Evolutionary conservation across 1,140 invertebrate genomes (phyloP).

Genomic region (Drosophila tsacasi): DNA sequence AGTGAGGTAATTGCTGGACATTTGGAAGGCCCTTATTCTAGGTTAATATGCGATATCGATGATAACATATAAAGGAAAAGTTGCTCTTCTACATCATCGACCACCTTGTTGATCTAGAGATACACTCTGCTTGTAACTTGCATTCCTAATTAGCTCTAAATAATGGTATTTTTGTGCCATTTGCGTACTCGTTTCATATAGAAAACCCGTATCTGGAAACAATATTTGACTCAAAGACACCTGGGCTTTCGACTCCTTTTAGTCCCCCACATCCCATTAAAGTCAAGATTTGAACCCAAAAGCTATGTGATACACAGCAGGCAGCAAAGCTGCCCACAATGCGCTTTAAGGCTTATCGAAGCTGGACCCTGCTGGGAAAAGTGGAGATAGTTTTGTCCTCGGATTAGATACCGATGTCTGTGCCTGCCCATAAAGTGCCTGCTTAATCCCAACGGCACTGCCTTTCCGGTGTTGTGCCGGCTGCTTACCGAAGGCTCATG

Average conservation of each 20-base stretch:
- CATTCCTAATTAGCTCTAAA: not conserved
- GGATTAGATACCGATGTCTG: slow-evolving; percentile 11
- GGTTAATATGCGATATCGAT: no score
- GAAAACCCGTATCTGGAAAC: not conserved
- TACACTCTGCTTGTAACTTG: not conserved
- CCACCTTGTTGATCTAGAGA: not conserved
- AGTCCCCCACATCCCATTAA: slow-evolving; percentile 4
- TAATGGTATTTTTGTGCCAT: not conserved
- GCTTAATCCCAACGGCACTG: slow-evolving; percentile 8
- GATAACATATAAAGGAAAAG: no score
- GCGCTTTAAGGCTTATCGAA: slow-evolving; percentile 18
- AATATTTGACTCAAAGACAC: not conserved
- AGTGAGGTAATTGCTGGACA: no score
- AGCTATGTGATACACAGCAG: not conserved
- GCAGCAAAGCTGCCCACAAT: slow-evolving; percentile 11
- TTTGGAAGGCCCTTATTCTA: no score
- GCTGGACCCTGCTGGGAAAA: slow-evolving; percentile 8
- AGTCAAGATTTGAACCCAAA: not conserved
- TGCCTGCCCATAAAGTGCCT: slow-evolving; percentile 5
- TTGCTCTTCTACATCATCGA: no score
- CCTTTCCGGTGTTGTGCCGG: no score
- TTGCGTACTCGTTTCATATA: not conserved
- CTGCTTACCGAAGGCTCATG: not conserved
- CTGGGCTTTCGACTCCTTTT: not conserved
- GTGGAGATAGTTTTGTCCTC: slow-evolving; percentile 1